phyloP scores from a whole-genome alignment of 2,888 invertebrate genomes.

The Ecdyonurus torrentis region DNA sequence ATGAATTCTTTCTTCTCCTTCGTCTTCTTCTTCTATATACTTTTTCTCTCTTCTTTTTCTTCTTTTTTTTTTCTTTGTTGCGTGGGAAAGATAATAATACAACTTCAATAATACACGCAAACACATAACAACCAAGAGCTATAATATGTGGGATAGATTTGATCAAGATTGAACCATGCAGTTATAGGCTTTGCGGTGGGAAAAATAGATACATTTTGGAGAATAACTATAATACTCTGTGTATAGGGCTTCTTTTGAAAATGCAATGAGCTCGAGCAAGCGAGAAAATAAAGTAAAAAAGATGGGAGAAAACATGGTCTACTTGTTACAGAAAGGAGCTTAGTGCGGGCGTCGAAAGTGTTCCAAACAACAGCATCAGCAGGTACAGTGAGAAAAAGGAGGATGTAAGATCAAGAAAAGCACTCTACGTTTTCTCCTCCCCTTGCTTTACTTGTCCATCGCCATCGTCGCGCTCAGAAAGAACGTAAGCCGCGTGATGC shows the following conservation, averaged over 20 bases:
- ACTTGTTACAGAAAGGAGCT: neutral
- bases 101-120: neutral
- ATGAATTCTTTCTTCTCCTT: too few species aligned
- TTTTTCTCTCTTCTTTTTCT: too few species aligned
- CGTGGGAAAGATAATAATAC: neutral
- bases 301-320: neutral
- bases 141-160: neutral
- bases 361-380: neutral
- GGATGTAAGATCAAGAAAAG: neutral
- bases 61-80: neutral
- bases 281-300: neutral
- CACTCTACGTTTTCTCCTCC: neutral
- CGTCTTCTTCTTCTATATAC: too few species aligned
- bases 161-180: neutral
- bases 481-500: neutral
- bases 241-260: neutral
- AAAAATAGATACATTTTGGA: too few species aligned
- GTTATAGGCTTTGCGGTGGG: neutral
- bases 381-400: neutral
- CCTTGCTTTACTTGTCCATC: too few species aligned
- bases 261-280: neutral
- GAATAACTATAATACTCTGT: neutral
- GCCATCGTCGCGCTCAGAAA: too few species aligned
- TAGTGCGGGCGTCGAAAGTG: neutral
- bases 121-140: too few species aligned